Evolutionary conservation across 2,113 vertebrate genomes (phyloP), one percentile per base, ranked within the genome.

Genomic region (Diadophis punctatus): DNA sequence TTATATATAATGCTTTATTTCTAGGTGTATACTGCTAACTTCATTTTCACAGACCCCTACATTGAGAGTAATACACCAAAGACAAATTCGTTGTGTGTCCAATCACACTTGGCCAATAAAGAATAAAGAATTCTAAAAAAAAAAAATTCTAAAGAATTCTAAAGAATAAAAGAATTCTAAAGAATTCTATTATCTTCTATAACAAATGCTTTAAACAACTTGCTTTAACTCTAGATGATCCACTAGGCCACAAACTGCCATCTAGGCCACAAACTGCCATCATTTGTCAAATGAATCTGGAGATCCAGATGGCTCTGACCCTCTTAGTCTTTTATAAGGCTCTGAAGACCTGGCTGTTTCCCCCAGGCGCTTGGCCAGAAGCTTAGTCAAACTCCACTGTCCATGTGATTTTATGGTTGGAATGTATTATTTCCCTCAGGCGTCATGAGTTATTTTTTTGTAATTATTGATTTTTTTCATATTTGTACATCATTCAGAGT

Each of bases 231-330:
- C 56, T 27, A 60, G 9, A 0, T 30, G 6, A 30, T 52, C 34
- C 52, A 92, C n/a, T 49, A 49, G 10, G 34, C 86, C 86, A 2
- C 12, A 27, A 0, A 0, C 86, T 87, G 34, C 46, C 80, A 8
- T 12, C 34, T n/a, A n/a, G n/a, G n/a, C n/a, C n/a, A n/a, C n/a
- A 27, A 0, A 0, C 86, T 87, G 34, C 46, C 80, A 8, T 12
- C 34, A 87, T 25, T 34, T 22, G 55, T 68, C 14, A 16, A 68
- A 34, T 68, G 63, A 34, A 68, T 16, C 30, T 16, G 27, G 30
- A 68, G 30, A 68, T 68, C 12, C 63, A 68, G 63, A 16, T 68
- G 30, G 30, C 63, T 16, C 63, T 34, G 5, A 68, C 30, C 63
- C 30, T 34, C 4, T 34, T 34, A 68, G 63, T n/a, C 63, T 68